Evolutionary conservation across 2,797 vertebrate species (phyloP), one percentile per base, ranked within the genome.

Genomic region (Clarias fuscus): DNA sequence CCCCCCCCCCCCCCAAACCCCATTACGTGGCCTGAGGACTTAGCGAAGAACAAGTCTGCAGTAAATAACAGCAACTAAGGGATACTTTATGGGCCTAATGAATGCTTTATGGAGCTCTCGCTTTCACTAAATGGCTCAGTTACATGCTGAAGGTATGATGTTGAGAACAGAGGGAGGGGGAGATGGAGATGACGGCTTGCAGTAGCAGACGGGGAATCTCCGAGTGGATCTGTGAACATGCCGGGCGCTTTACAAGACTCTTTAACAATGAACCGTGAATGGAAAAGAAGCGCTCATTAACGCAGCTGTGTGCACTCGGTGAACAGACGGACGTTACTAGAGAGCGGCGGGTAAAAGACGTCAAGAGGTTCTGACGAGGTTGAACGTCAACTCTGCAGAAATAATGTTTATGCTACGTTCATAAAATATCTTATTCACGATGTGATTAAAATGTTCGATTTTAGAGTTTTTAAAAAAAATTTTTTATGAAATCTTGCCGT

Each of bases 41-140:
- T 68, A 62, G 79, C 33, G 78, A 84, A 82, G 82, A 86, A 84
- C 73, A 40, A 70, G 76, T 84, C 64, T 33, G 88, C 88, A 89
- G 88, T 90, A 91, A 91, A 91, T 88, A 88, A 92, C 85, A 84
- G 62, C 85, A 86, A 87, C 86, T 88, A 88, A 90, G 85, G 85
- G 84, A 78, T 84, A 61, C 79, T 92, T 92, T 92, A 92, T 86
- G 86, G 78, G 82, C 30, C 86, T 90, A 91, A 91, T 91, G 88
- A 93, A 91, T 87, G 88, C 88, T 93, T 93, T 91, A 91, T 87
- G 87, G 87, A 88, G 86, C 88, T 89, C 81, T 90, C 85, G 14
- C 86, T 90, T 89, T 89, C 82, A 76, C 82, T 89, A 88, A 88
- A 88, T 64, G 84, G 68, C 77, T 61, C 70, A 73, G 78, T 88